Base-by-base conservation (phyloP, 2,797 vertebrate genomes). In the Sorex maritimensis region DNA sequence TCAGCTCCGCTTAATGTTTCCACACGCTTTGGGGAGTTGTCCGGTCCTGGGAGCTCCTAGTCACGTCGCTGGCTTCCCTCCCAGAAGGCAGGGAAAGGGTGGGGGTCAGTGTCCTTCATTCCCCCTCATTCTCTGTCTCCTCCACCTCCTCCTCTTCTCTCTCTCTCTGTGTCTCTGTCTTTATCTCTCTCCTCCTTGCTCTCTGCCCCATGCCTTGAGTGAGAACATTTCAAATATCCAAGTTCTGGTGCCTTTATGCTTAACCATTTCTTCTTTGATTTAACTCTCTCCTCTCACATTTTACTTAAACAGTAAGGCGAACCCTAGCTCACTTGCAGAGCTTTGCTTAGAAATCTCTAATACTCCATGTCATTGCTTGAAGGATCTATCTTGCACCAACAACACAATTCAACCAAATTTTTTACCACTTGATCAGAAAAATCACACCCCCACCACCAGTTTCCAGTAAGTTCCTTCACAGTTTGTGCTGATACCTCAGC, bases 281-380 rank as follows among this genome's bases (percentile, higher is more conserved):
- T n/a, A 75, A 58, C 23, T 81, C 38, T 75, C 15, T 63, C 30
- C 9, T 46, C 12, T 88, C 2, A 46, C 44, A 63, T 88, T 69
- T 92, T 71, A 82, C 24, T 77, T 82, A 82, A 77, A 24, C n/a
- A 69, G 30, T 26, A 68, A 61, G 10, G 52, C 69, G 28, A 46
- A 87, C 12, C 28, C 71, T 71, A 79, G n/a, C 17, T 72, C 24
- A 19, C n/a, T 21, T 61, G 58, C 17, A 23, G 15, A 17, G 6
- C n/a, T 80, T 49, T 49, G 41, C 23, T 82, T 49, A 75, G 73
- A 92, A 71, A 78, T 92, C 41, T 71, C 26, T 88, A 49, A 77
- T 38, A 46, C 61, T 2, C 38, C 82, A 61, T 74, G 68, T 75
- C 13, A 75, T 61, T 15, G 23, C 38, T 82, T 38, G 2, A 68